phyloP scores from a whole-genome alignment of 1,140 invertebrate genomes.

The Hyposmocoma kahamanoa region DNA sequence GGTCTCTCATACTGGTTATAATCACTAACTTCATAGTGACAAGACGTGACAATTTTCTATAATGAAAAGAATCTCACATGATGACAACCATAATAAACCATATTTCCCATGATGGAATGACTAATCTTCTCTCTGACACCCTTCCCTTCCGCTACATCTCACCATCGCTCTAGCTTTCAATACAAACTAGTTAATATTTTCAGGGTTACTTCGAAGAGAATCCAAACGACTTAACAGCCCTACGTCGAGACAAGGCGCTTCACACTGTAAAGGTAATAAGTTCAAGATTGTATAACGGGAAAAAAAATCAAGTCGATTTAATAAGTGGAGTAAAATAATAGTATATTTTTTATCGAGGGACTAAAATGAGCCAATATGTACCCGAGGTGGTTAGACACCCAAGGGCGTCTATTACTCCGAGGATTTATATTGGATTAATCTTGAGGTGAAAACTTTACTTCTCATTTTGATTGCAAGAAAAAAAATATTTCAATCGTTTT shows the following conservation, averaged over 20 bases:
- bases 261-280: conserved; percentile 80
- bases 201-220: conserved; percentile 96
- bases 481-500: no score
- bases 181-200: conserved; percentile 14
- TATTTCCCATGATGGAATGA: conserved; percentile 57
- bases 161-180: neutral
- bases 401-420: no score
- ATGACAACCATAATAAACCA: conserved; percentile 37
- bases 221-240: conserved; percentile 89
- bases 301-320: no score
- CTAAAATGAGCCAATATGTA: no score
- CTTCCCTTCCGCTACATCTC: conserved; percentile 18
- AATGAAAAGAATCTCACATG: conserved; percentile 21
- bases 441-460: no score
- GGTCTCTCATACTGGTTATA: no score
- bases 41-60: neutral
- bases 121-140: conserved; percentile 66
- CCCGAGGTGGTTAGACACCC: no score
- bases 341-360: no score
- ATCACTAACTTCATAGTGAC: no score
- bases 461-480: no score
- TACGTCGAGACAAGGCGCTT: conserved; percentile 94
- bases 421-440: no score
- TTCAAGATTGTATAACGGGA: neutral
- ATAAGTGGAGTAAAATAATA: no score